Conservation (phyloP, 37 sponge, comb jelly and placozoan genomes). For the Hexactinellida sp. region DNA sequence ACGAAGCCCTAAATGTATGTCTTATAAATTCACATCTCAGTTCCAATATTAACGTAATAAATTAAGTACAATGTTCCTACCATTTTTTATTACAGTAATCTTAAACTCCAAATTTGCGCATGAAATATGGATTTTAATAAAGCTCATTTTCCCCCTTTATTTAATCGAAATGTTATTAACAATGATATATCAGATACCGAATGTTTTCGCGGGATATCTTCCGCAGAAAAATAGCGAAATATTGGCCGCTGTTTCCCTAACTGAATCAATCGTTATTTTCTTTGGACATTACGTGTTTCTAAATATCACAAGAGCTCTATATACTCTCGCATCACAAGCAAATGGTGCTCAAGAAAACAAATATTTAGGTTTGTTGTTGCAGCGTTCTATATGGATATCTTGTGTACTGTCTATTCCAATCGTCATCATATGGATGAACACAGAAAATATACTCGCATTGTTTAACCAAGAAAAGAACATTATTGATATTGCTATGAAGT, state of each 20-base stretch:
- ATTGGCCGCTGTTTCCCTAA: not conserved
- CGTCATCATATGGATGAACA: not conserved
- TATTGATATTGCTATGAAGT: not conserved
- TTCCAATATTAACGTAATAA: no score
- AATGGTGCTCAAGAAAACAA: conserved; percentile 5
- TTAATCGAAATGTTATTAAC: not conserved
- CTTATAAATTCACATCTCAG: no score
- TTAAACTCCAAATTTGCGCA: not conserved
- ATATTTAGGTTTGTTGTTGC: not conserved
- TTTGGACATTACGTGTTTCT: not conserved
- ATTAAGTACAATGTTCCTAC: no score
- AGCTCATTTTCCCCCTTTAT: not conserved
- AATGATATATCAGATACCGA: not conserved
- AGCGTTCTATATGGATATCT: not conserved
- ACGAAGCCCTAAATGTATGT: no score
- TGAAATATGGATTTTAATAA: not conserved
- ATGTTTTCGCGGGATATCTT: not conserved
- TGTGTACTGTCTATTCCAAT: not conserved
- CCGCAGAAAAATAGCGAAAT: not conserved
- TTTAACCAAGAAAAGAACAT: not conserved
- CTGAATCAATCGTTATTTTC: not conserved
- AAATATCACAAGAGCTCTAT: not conserved
- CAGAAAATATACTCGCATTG: not conserved
- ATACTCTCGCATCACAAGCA: not conserved
- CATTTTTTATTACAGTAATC: no score